phyloP scores from a whole-genome alignment of 2,888 invertebrate species.

The Tenthredo distinguenda region DNA sequence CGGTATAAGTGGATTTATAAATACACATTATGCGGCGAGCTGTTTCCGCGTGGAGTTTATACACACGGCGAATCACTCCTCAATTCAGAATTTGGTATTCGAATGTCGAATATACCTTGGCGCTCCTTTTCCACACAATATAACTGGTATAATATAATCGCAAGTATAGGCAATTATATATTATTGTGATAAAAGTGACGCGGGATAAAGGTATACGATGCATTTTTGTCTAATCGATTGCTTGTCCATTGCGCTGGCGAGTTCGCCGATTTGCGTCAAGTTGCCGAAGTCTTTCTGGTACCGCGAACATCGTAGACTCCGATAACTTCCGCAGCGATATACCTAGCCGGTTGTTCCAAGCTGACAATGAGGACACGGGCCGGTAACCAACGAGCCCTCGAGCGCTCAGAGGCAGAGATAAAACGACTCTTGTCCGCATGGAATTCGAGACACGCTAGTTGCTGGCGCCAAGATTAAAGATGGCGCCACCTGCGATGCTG shows the following conservation, averaged over 20 bases:
- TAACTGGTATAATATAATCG: not conserved
- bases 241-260: not conserved
- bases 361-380: constrained; percentile 21
- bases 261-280: not conserved
- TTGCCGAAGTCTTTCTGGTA: not conserved
- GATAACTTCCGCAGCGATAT: constrained; percentile 25
- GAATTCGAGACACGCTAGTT: constrained; percentile 42
- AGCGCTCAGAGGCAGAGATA: constrained; percentile 13
- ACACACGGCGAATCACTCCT: not conserved
- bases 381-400: constrained; percentile 1
- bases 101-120: not conserved
- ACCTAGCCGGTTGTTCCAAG: not conserved
- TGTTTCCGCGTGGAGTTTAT: constrained; percentile 28
- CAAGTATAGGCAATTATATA: not conserved
- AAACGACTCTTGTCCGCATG: constrained; percentile 13
- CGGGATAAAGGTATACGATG: not conserved
- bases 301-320: not conserved
- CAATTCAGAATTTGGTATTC: not conserved
- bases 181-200: not conserved
- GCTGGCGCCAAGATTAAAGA: constrained; percentile 36
- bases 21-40: constrained; percentile 27
- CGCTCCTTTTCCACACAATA: not conserved
- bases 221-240: constrained; percentile 7
- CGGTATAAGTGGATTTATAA: constrained; percentile 38
- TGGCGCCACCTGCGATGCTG: constrained; percentile 52